These are phyloP conservation scores for Phymastichus coffea DNA, from an alignment of 1,140 invertebrate species.

Conservation along the genomic window DNA sequence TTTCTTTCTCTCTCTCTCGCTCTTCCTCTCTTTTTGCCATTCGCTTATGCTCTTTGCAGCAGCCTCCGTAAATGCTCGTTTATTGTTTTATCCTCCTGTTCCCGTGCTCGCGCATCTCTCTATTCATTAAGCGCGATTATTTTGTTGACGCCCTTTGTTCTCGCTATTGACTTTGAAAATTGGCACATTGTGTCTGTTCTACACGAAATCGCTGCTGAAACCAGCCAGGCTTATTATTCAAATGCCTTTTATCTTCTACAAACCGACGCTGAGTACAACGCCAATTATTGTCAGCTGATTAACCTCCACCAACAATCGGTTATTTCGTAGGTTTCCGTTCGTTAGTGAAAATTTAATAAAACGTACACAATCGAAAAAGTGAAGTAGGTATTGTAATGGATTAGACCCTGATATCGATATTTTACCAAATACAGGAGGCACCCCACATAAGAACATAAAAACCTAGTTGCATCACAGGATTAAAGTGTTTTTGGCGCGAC, in stretches of 20 bases:
- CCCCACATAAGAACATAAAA: too few species aligned
- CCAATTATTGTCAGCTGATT: too few species aligned
- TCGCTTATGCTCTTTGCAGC: conserved; percentile 9
- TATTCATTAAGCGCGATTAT: conserved; percentile 19
- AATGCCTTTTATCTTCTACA: neutral
- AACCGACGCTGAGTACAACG: too few species aligned
- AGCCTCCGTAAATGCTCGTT: conserved; percentile 18
- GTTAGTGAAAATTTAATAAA: too few species aligned
- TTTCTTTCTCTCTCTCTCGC: conserved; percentile 31
- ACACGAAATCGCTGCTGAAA: neutral
- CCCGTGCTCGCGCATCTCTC: neutral
- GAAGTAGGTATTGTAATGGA: too few species aligned
- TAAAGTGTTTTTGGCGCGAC: too few species aligned
- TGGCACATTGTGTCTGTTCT: neutral
- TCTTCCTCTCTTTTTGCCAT: conserved; percentile 26
- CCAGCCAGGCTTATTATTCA: neutral
- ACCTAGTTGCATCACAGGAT: too few species aligned
- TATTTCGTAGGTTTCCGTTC: too few species aligned
- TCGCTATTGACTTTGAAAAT: conserved; percentile 15
- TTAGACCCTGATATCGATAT: too few species aligned
- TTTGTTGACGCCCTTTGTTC: conserved; percentile 11
- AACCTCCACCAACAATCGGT: too few species aligned
- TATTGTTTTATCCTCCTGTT: conserved; percentile 16
- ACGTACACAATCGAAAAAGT: too few species aligned
- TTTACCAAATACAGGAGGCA: too few species aligned